Evolutionary conservation across 2,113 vertebrate genomes (phyloP).

Genomic region (Gymnocephalus cernua): DNA sequence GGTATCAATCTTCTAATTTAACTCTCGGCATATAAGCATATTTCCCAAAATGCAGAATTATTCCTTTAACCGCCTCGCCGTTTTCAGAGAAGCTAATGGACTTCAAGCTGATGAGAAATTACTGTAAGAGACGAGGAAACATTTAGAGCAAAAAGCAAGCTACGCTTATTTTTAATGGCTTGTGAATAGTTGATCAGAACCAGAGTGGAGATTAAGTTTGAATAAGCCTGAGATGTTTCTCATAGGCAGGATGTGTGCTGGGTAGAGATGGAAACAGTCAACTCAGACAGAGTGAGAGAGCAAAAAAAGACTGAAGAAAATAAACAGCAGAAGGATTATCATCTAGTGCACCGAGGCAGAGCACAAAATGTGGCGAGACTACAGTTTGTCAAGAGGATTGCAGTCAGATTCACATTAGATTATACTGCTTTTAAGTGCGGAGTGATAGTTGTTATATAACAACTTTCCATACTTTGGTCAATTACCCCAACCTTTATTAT

Average conservation of each 20-base stretch:
- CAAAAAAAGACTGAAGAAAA: slow-evolving; percentile 9
- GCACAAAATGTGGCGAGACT: slow-evolving; percentile 53
- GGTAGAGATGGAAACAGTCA: not conserved
- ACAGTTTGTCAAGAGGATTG: slow-evolving; percentile 64
- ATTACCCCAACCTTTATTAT: slow-evolving; percentile 18
- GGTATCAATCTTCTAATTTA: not conserved
- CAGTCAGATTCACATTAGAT: slow-evolving; percentile 64
- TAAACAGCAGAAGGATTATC: slow-evolving; percentile 60
- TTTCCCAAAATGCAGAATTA: not conserved
- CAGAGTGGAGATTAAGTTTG: slow-evolving; percentile 5
- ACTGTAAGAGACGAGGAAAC: not conserved
- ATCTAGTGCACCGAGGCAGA: slow-evolving; percentile 11
- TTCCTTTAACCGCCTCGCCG: not conserved
- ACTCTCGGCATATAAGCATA: not conserved
- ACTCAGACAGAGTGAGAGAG: not conserved
- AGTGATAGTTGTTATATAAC: slow-evolving; percentile 55
- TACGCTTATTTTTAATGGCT: not conserved
- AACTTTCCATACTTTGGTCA: not conserved
- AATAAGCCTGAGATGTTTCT: slow-evolving; percentile 18
- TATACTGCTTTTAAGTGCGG: slow-evolving; percentile 55
- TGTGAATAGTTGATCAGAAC: not conserved
- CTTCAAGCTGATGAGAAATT: not conserved
- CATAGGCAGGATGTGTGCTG: slow-evolving; percentile 15
- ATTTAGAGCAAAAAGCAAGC: not conserved
- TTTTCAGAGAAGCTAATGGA: slow-evolving; percentile 14